Percentiles rank a stretch among this genome's conserved stretches.
These are phyloP conservation scores for Telmatherina bonti DNA, from an alignment of 2,797 vertebrate species.

Conservation along the genomic window DNA sequence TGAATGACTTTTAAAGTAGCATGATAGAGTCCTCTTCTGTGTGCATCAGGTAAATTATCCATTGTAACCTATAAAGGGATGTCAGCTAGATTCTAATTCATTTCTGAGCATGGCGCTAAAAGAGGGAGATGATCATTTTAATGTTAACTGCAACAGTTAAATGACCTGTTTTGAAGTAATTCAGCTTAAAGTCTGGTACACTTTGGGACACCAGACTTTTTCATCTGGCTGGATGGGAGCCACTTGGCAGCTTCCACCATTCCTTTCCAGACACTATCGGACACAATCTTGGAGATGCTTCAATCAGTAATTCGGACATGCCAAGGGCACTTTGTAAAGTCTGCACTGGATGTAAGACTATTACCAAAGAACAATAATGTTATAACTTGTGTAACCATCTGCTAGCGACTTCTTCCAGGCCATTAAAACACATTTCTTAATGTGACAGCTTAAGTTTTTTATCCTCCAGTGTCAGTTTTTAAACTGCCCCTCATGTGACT, in stretches of 20 bases:
- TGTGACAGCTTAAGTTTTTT: background rate
- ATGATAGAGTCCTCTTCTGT: conserved; percentile 56
- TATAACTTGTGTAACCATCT: conserved; percentile 13
- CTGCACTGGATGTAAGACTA: conserved; percentile 33
- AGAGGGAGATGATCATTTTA: conserved; percentile 51
- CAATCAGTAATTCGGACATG: conserved; percentile 58
- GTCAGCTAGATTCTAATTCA: conserved; percentile 50
- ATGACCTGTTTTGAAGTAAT: conserved; percentile 62
- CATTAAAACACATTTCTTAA: conserved; percentile 24
- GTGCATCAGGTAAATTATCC: conserved; percentile 63
- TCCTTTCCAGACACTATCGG: conserved; percentile 49
- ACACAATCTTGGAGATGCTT: conserved; percentile 58
- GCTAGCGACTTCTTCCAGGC: conserved; percentile 1
- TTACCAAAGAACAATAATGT: conserved; percentile 45
- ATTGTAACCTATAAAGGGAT: conserved; percentile 63
- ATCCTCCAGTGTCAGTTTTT: background rate
- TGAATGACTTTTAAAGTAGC: conserved; percentile 56
- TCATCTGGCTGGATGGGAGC: conserved; percentile 62
- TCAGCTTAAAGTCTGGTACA: conserved; percentile 47
- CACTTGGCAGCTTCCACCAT: conserved; percentile 62
- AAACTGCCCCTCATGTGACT: background rate
- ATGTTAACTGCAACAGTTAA: conserved; percentile 61
- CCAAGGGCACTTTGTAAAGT: conserved; percentile 68
- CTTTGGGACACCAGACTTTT: conserved; percentile 46
- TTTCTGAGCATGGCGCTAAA: conserved; percentile 51